Evolutionary conservation across 1,140 invertebrate species (phyloP), one percentile per base, ranked within the genome.

Genomic region (Drosophila auraria): DNA sequence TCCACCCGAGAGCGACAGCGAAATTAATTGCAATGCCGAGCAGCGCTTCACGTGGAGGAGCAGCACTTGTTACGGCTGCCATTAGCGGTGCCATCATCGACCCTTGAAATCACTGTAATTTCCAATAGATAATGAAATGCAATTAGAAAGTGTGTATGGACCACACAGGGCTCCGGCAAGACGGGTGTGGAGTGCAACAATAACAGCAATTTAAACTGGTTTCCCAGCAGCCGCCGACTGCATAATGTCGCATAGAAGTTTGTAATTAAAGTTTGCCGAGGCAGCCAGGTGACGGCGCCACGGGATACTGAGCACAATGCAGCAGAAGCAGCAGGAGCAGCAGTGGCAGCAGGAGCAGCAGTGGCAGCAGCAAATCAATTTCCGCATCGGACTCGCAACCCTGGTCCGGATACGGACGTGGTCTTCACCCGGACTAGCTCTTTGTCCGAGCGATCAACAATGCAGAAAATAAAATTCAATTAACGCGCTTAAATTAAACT

Each of bases 401-500:
- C 30, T 20, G 36, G 42, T 36, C 47, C 45, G 38, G 49, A 40
- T 44, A 44, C 23, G 63, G 49, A 56, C 68, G 69, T 40, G 68
- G 63, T 47, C 68, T 56, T 49, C 50, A 65, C n/a, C 49, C 30
- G 17, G 49, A 33, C 49, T 38, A 57, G 20, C 54, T 57, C 54
- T 53, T 66, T 65, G 72, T 59, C 38, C 36, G 20, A 30, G 15
- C 33, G 62, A 60, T 74, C 78, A 80, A 80, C 70, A 80, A 80
- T 63, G 70, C 62, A 80, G 64, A 90, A 84, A 92, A 92, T 92
- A 90, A 91, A 92, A 92, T 92, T 92, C 90, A 92, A 92, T 92
- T 92, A 92, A 91, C 90, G 90, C 90, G 83, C 74, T 90, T 87
- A 92, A 92, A 92, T 92, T 92, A 92, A 92, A 90, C 90, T 92